Evolutionary conservation across 2,113 vertebrate genomes (phyloP).

Genomic region (Notechis scutatus): DNA sequence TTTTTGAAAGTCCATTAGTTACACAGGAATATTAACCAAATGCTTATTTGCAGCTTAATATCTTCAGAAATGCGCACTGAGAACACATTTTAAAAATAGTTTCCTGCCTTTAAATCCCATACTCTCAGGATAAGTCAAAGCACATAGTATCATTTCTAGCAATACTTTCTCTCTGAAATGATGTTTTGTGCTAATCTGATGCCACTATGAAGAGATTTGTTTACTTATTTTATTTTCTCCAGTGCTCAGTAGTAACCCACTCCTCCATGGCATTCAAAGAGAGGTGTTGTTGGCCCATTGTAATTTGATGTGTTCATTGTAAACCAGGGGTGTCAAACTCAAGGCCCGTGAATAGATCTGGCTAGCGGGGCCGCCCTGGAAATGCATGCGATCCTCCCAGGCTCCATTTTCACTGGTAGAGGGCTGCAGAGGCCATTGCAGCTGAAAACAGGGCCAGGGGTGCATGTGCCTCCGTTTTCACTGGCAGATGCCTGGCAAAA

Average conservation of each 20-base stretch:
- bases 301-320: not conserved
- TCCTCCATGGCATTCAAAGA: not conserved
- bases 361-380: fast-evolving
- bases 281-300: not conserved
- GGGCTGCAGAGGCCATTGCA: too few relatives aligned
- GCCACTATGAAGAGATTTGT: not conserved
- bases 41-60: not conserved
- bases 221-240: not conserved
- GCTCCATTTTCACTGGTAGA: too few relatives aligned
- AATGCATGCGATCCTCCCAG: too few relatives aligned
- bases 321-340: not conserved
- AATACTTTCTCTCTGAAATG: not conserved
- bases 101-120: not conserved
- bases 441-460: too few relatives aligned
- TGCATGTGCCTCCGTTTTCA: too few relatives aligned
- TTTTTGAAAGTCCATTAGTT: not conserved
- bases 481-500: too few relatives aligned
- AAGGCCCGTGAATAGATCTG: too few relatives aligned
- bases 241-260: not conserved
- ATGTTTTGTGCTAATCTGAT: not conserved
- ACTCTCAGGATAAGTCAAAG: not conserved
- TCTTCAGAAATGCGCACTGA: not conserved
- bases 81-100: not conserved
- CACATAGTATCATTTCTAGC: not conserved
- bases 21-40: not conserved